Base-by-base conservation (phyloP, 2,797 vertebrate genomes). In the Percopsis omiscomaycus region DNA sequence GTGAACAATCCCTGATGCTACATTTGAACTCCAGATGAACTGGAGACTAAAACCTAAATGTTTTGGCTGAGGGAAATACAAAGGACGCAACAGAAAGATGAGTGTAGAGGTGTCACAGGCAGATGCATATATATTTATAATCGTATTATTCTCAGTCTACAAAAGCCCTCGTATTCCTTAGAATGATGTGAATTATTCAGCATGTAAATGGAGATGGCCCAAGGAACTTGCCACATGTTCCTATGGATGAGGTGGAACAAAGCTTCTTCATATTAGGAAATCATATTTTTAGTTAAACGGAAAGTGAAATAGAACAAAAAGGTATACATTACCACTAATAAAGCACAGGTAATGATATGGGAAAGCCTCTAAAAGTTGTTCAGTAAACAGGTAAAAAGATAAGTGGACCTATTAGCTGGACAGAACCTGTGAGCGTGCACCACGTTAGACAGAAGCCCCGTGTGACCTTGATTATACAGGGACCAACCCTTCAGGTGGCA, bases 11-110 rank as follows among this genome's bases (percentile, higher is more conserved):
- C 78, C 78, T 77, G 78, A 84, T 79, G 80, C 84, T 80, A 76
- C 66, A 73, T 77, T 84, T 91, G 89, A 89, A 91, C 89, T 91
- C 79, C 52, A 68, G 69, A 75, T 92, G 89, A 91, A 89, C 89
- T 83, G 76, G 60, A 79, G 76, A 69, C 62, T 60, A 15, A 71
- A 69, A 63, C 65, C 75, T 72, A 65, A 61, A 66, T 58, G 59
- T 52, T 66, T 75, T 65, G 66, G 78, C 64, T 55, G 53, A 74
- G 60, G 71, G 64, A 61, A 79, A 64, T 54, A 27, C 27, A 76
- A 66, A 77, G 68, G 73, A 82, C 73, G 70, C 59, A 71, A 79
- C 69, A 77, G 70, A 78, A 69, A 66, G 59, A 71, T 50, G 32
- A 66, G 61, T 47, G 64, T 37, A 60, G 59, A 64, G 30, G 49